Percentiles rank a stretch among this genome's conserved stretches.
phyloP scores from a whole-genome alignment of 2,797 vertebrate species.

The Chrysocyon brachyurus region DNA sequence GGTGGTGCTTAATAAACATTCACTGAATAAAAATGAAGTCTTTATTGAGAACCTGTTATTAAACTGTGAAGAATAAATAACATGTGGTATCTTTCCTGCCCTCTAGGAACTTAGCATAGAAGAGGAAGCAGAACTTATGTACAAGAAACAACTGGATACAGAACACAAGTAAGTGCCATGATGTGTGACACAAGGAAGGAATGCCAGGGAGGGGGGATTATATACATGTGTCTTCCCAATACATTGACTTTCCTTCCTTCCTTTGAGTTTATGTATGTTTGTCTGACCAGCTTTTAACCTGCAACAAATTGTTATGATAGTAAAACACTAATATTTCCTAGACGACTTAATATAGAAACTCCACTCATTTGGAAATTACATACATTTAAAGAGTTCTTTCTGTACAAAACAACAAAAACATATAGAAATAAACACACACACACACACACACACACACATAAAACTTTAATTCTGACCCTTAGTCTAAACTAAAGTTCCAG shows the following conservation, averaged over 20 bases:
- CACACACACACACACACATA: neutral
- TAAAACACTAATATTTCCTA: neutral
- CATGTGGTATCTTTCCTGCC: neutral
- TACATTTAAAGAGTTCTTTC: neutral
- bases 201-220: neutral
- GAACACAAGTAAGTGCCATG: neutral
- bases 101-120: neutral
- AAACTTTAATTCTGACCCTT: neutral
- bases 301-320: neutral
- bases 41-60: conserved; percentile 26
- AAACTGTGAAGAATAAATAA: conserved; percentile 31
- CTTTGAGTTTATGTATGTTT: neutral
- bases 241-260: neutral
- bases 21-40: neutral
- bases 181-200: neutral
- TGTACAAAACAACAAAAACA: neutral
- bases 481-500: conserved; percentile 36
- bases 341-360: neutral
- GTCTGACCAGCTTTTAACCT: neutral
- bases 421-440: neutral
- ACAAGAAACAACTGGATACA: neutral
- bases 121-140: neutral
- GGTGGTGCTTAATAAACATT: neutral
- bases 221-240: neutral
- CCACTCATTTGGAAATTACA: conserved; percentile 1